Percentiles rank a stretch among this genome's conserved stretches.
Evolutionary conservation across 2,797 vertebrate genomes (phyloP).

Genomic region (Alfaro cultratus): DNA sequence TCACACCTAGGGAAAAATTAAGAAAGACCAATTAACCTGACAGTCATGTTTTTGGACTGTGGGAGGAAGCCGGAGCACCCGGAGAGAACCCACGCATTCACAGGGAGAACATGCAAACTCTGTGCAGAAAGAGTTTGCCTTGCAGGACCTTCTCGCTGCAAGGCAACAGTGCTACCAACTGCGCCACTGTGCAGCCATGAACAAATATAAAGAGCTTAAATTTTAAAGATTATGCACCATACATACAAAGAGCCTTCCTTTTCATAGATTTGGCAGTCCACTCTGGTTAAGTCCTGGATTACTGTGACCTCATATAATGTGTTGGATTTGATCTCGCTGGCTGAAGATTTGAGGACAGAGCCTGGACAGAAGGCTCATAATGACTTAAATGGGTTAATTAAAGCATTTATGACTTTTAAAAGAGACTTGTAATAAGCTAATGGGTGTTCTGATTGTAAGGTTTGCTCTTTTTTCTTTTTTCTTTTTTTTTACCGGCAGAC

Average conservation of each 20-base stretch:
- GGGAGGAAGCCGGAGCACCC: too few relatives aligned
- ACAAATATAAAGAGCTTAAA: background rate
- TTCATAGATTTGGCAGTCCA: background rate
- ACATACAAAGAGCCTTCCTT: background rate
- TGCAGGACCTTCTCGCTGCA: too few relatives aligned
- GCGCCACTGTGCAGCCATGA: too few relatives aligned
- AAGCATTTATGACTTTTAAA: background rate
- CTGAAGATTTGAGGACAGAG: background rate
- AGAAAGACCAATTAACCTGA: too few relatives aligned
- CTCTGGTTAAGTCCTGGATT: background rate
- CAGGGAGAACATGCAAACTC: too few relatives aligned
- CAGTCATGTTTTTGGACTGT: too few relatives aligned
- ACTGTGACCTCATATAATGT: background rate
- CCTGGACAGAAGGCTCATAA: background rate
- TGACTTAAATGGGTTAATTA: background rate
- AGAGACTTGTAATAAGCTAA: background rate
- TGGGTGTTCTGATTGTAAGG: background rate
- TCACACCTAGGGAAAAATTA: too few relatives aligned
- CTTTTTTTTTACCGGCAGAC: background rate
- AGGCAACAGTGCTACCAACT: too few relatives aligned
- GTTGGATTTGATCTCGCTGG: background rate
- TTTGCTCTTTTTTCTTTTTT: too few relatives aligned
- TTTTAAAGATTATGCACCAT: background rate
- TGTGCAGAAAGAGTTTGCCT: too few relatives aligned
- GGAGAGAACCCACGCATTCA: too few relatives aligned